phyloP scores from a whole-genome alignment of 2,888 invertebrate species.

The Spisula solida region DNA sequence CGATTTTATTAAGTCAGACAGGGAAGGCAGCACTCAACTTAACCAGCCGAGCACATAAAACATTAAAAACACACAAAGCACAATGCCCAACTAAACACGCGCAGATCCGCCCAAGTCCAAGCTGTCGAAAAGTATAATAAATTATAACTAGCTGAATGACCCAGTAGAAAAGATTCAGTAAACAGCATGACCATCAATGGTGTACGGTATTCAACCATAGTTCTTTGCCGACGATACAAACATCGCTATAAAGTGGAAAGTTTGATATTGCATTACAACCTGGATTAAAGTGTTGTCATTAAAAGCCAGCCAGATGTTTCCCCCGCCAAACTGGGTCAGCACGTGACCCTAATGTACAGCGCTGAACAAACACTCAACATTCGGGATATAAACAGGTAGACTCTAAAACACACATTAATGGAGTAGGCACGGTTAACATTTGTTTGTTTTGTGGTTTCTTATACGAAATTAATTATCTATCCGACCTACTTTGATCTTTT shows the following conservation, averaged over 20 bases:
- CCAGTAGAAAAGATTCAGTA: too few relatives aligned
- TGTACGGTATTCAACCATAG: not conserved
- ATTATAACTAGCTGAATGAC: too few relatives aligned
- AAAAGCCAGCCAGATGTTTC: conserved; percentile 27
- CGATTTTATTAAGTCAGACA: too few relatives aligned
- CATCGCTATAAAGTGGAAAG: not conserved
- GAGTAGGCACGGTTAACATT: conserved; percentile 10
- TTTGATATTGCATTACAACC: not conserved
- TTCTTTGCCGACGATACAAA: not conserved
- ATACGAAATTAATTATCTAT: conserved; percentile 37
- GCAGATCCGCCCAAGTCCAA: too few relatives aligned
- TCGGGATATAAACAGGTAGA: conserved; percentile 32
- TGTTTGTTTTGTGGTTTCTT: conserved; percentile 54
- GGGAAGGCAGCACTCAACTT: too few relatives aligned
- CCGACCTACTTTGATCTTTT: conserved; percentile 41
- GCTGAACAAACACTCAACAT: conserved; percentile 34
- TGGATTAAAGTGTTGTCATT: conserved; percentile 9
- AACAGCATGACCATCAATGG: too few relatives aligned
- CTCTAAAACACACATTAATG: conserved; percentile 36
- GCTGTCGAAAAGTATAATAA: too few relatives aligned
- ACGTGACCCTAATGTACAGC: not conserved
- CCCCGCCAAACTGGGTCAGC: conserved; percentile 25
- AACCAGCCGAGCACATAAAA: too few relatives aligned
- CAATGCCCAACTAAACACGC: too few relatives aligned
- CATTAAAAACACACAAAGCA: too few relatives aligned